phyloP scores from a whole-genome alignment of 2,888 invertebrate genomes.

The Pristionchus entomophagus region DNA sequence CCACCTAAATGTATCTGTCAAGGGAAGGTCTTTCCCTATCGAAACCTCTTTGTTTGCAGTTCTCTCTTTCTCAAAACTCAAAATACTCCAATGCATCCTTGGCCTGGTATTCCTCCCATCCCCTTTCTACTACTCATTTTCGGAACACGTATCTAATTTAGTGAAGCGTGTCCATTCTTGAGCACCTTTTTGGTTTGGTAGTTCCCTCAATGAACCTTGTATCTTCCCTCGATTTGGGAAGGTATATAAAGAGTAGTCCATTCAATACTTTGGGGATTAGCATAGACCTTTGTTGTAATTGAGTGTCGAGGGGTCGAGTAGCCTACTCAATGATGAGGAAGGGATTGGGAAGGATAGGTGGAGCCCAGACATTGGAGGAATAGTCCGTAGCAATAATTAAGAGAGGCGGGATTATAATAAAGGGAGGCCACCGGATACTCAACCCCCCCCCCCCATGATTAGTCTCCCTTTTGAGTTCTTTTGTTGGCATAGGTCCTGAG shows the following conservation, averaged over 20 bases:
- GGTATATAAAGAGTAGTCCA: background rate
- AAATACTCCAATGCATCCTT: conserved; percentile 11
- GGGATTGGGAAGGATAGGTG: background rate
- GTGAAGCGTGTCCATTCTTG: background rate
- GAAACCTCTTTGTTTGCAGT: background rate
- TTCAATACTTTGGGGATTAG: conserved; percentile 22
- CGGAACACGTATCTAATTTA: conserved; percentile 15
- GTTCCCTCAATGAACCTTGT: background rate
- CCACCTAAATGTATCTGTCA: conserved; percentile 52
- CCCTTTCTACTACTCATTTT: background rate
- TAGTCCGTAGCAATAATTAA: background rate
- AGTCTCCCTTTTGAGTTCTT: conserved; percentile 30
- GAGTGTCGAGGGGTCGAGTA: conserved; percentile 35
- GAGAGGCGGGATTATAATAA: background rate
- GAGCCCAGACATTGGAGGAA: background rate
- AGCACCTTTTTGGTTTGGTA: conserved; percentile 22
- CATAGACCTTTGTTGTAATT: conserved; percentile 36
- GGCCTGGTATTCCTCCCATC: conserved; percentile 33
- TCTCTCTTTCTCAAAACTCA: background rate
- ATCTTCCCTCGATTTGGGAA: background rate
- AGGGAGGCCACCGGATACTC: conserved; percentile 36
- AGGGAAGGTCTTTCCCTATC: no score
- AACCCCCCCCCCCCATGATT: conserved; percentile 9
- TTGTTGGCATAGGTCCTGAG: conserved; percentile 3
- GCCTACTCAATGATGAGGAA: conserved; percentile 20